Conservation (phyloP, 2,888 invertebrate genomes). For the Theodoxus fluviatilis region DNA sequence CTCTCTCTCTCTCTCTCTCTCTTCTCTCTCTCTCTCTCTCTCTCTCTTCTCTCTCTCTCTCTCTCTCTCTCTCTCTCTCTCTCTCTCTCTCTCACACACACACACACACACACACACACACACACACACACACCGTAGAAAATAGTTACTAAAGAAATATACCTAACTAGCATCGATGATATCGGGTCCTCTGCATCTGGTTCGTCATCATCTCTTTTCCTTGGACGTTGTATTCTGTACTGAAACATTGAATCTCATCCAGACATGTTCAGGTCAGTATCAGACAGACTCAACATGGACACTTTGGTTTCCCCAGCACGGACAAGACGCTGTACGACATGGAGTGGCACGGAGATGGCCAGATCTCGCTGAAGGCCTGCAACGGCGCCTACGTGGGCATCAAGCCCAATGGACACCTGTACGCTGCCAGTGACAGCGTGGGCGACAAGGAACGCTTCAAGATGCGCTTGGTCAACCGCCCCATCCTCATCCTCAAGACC, state of each 20-base stretch:
- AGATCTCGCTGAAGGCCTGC: conserved; percentile 90
- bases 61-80: neutral
- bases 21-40: neutral
- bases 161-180: too few species aligned
- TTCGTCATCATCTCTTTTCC: too few species aligned
- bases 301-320: conserved; percentile 37
- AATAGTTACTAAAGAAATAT: too few species aligned
- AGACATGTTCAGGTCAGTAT: too few species aligned
- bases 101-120: too few species aligned
- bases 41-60: neutral
- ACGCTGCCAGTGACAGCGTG: conserved; percentile 82
- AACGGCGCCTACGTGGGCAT: conserved; percentile 93
- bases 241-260: neutral
- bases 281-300: too few species aligned
- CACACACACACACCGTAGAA: too few species aligned
- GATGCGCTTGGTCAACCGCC: conserved; percentile 75
- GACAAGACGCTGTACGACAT: conserved; percentile 77
- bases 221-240: neutral
- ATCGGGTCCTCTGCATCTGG: too few species aligned
- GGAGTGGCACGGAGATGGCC: conserved; percentile 90
- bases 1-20: neutral
- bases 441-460: conserved; percentile 91
- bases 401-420: conserved; percentile 91
- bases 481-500: conserved; percentile 90
- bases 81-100: too few species aligned